Conservation (phyloP, 2,113 vertebrate genomes). For the Pseudolaguvia tuberculata region DNA sequence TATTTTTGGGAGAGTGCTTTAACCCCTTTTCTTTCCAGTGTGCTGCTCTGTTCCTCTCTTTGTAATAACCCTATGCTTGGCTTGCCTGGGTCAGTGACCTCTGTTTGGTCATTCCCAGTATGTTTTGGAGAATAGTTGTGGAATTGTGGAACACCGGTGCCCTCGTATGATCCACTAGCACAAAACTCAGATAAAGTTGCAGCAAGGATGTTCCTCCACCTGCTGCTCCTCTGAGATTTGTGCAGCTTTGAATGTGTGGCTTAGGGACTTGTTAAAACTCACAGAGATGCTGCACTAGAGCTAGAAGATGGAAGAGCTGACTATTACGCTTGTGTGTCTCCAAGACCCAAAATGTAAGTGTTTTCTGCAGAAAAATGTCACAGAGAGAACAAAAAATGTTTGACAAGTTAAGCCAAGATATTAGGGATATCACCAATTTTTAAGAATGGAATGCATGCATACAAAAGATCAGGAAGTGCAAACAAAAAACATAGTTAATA, state of each 20-base stretch:
- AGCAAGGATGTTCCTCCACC: conserved; percentile 34
- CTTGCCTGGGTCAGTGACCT: conserved; percentile 47
- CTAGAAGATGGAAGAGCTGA: conserved; percentile 40
- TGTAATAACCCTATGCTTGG: conserved; percentile 55
- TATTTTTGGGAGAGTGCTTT: conserved; percentile 65
- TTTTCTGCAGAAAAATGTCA: conserved; percentile 24
- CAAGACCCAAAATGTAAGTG: conserved; percentile 29
- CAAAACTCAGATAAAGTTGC: conserved; percentile 29
- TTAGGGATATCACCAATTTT: no score
- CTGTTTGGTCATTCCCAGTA: conserved; percentile 41
- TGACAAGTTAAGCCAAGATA: conserved; percentile 24
- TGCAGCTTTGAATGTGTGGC: conserved; percentile 22
- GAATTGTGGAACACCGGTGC: conserved; percentile 1
- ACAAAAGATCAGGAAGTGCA: no score
- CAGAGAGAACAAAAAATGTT: conserved; percentile 15
- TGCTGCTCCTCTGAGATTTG: conserved; percentile 45
- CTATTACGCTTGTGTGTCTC: conserved; percentile 25
- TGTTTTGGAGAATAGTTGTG: conserved; percentile 1
- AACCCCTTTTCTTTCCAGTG: conserved; percentile 57
- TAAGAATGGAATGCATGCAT: no score
- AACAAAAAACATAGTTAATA: no score
- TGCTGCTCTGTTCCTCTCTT: conserved; percentile 60
- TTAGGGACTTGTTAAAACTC: conserved; percentile 49
- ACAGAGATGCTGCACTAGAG: conserved; percentile 38
- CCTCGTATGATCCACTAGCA: conserved; percentile 17